Percentiles rank a stretch among this genome's conserved stretches.
Conservation (phyloP, 2,113 vertebrate species). For the Eolophus roseicapilla region DNA sequence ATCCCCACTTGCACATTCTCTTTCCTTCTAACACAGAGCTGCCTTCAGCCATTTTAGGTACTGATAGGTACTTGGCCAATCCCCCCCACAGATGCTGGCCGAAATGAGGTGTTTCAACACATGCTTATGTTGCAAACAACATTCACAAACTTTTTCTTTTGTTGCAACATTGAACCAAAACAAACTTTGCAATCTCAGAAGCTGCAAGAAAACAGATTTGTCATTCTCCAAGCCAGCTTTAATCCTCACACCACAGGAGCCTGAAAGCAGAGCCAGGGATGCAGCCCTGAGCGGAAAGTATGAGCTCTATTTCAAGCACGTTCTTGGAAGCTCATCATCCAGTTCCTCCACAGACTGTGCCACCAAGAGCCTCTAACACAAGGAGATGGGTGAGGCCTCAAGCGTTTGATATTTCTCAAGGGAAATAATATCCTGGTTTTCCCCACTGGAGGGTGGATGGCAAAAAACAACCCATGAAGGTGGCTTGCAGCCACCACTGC, state of each 20-base stretch:
- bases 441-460: background rate
- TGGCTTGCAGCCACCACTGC: background rate
- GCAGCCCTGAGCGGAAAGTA: background rate
- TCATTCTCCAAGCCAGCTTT: background rate
- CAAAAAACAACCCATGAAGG: background rate
- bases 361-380: background rate
- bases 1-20: background rate
- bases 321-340: background rate
- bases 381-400: background rate
- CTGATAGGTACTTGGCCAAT: background rate
- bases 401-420: background rate
- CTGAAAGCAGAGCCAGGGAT: background rate
- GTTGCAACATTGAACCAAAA: constrained; percentile 33
- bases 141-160: constrained; percentile 36
- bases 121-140: background rate
- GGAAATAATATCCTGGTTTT: background rate
- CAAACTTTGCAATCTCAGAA: constrained; percentile 43
- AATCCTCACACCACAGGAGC: background rate
- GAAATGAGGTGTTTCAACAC: constrained; percentile 34
- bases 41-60: background rate
- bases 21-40: background rate
- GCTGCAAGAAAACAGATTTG: constrained; percentile 9
- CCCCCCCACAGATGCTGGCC: background rate
- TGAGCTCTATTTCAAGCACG: background rate
- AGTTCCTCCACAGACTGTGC: background rate